These are phyloP conservation scores for Sarcophaga bullata DNA, from an alignment of 1,140 invertebrate genomes.

Conservation along the genomic window DNA sequence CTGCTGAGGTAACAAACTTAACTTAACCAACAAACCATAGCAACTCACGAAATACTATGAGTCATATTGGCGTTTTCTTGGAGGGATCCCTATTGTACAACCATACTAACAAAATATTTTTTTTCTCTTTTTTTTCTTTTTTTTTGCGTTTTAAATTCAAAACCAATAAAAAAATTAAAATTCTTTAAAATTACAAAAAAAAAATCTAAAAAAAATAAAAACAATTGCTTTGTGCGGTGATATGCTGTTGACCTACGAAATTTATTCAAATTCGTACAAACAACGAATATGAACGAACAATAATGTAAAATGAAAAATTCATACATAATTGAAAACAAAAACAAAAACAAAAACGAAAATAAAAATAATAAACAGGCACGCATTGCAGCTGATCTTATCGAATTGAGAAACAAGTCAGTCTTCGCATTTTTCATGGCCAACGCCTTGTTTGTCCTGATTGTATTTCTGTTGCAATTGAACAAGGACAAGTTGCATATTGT, in stretches of 20 bases:
- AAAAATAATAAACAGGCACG: slow-evolving; percentile 73
- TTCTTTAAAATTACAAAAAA: not conserved
- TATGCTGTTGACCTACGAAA: slow-evolving; percentile 40
- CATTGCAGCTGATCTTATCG: slow-evolving; percentile 87
- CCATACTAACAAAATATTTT: slow-evolving; percentile 56
- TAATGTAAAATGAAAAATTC: slow-evolving; percentile 1
- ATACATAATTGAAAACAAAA: not conserved
- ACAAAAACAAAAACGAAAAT: not conserved
- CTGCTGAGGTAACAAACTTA: not conserved
- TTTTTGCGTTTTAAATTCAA: slow-evolving; percentile 36
- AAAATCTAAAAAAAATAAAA: slow-evolving; percentile 41
- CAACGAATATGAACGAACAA: not conserved
- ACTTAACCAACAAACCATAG: not conserved
- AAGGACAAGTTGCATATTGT: slow-evolving; percentile 95
- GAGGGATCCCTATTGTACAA: slow-evolving; percentile 42
- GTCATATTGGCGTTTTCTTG: slow-evolving; percentile 28
- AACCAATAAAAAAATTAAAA: slow-evolving; percentile 14
- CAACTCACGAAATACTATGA: not conserved
- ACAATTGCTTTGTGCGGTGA: slow-evolving; percentile 47
- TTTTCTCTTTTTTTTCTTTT: slow-evolving; percentile 50
- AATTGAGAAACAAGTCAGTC: slow-evolving; percentile 94
- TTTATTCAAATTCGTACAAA: not conserved
- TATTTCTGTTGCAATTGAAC: slow-evolving; percentile 97
- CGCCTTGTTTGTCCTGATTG: slow-evolving; percentile 97
- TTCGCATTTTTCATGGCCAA: slow-evolving; percentile 99